Evolutionary conservation across 2,888 invertebrate species (phyloP).

Genomic region (Julus scandinavius): DNA sequence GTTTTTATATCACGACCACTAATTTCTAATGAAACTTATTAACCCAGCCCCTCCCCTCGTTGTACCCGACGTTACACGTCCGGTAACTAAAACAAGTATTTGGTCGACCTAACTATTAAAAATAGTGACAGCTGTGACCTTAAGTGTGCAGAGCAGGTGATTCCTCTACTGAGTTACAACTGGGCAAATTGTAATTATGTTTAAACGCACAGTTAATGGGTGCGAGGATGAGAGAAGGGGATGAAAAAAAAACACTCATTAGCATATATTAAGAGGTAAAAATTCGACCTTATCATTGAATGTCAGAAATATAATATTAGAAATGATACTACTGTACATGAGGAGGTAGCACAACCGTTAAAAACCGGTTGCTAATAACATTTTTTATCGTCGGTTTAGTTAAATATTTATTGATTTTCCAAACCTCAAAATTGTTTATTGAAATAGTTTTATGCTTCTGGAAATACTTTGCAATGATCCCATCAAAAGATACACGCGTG

Average conservation of each 20-base stretch:
- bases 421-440: not conserved
- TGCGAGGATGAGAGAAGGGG: not conserved
- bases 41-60: not conserved
- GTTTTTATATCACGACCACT: not conserved
- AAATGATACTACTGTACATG: not conserved
- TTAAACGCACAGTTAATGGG: not conserved
- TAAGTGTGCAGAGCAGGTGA: not conserved
- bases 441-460: not conserved
- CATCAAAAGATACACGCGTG: too few relatives aligned
- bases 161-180: not conserved
- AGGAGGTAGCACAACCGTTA: not conserved
- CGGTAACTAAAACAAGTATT: not conserved
- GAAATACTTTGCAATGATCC: not conserved
- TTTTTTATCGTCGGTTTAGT: not conserved
- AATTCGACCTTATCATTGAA: not conserved
- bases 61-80: not conserved
- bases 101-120: constrained; percentile 1
- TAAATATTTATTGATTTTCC: not conserved
- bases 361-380: not conserved
- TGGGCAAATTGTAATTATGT: not conserved
- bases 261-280: not conserved
- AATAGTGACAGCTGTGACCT: constrained; percentile 1
- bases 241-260: not conserved
- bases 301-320: not conserved
- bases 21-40: not conserved